Percentiles rank a stretch among this genome's conserved stretches.
These are phyloP conservation scores for Aythya fuligula DNA, from an alignment of 2,797 vertebrate species.

Conservation along the genomic window DNA sequence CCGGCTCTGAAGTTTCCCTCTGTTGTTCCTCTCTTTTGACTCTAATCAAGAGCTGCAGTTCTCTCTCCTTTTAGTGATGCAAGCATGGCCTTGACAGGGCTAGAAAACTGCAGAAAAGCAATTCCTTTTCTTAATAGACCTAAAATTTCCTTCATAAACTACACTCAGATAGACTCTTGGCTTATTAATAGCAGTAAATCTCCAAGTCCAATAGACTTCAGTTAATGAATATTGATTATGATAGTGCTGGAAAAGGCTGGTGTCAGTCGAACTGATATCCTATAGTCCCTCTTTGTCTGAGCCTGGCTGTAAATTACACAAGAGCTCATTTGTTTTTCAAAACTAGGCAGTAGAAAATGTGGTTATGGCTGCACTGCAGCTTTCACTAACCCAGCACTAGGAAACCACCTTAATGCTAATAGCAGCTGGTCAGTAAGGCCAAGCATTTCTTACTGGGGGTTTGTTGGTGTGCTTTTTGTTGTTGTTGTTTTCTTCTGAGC, in stretches of 20 bases:
- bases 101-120: constrained; percentile 8
- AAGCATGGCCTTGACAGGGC: not conserved
- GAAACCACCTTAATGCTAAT: not conserved
- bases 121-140: not conserved
- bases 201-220: not conserved
- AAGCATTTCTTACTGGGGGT: not conserved
- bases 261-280: not conserved
- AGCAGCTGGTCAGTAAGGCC: not conserved
- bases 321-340: not conserved
- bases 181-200: constrained; percentile 33
- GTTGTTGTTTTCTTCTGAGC: not conserved
- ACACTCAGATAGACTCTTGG: not conserved
- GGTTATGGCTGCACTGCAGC: not conserved
- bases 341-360: not conserved
- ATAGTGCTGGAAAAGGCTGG: not conserved
- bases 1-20: not conserved
- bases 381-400: not conserved
- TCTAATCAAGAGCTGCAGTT: not conserved
- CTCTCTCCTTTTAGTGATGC: not conserved
- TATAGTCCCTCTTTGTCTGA: not conserved
- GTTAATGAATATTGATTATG: constrained; percentile 51
- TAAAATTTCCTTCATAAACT: constrained; percentile 6
- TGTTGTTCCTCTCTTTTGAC: not conserved
- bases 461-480: not conserved
- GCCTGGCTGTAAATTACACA: not conserved